Evolutionary conservation across 2,113 vertebrate species (phyloP), one percentile per base, ranked within the genome.

Genomic region (Toxotes jaculatrix): DNA sequence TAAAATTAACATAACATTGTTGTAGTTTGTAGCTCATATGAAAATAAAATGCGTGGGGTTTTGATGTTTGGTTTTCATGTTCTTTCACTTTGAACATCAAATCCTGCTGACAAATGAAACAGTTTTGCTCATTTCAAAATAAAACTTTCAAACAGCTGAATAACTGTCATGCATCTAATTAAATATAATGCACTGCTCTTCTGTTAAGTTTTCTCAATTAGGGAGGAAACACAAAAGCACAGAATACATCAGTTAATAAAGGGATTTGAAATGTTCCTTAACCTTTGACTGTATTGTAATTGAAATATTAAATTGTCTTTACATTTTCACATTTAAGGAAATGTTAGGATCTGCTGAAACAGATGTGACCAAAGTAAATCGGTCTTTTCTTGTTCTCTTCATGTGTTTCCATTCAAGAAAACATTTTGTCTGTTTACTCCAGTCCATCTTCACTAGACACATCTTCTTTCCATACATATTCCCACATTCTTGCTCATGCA

Each of bases 61-160:
- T 70, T 82, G 71, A 87, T 70, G 32, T 45, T 17, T 53, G n/a
- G n/a, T 55, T 80, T 84, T 88, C 60, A 82, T 74, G 34, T 86
- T 67, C 5, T 14, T 14, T 72, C n/a, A 49, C 4, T 72, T 73
- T 81, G 60, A 86, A 83, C 65, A 83, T 84, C 1, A 80, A 66
- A 74, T 45, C 12, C 60, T 67, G 36, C 42, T 77, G n/a, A 66
- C 40, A 73, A 76, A 51, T 4, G n/a, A 53, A 81, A 51, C 5
- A 53, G 5, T 53, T 64, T 43, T 69, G 19, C 43, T 82, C 38
- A 77, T 67, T 79, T 81, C 45, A 77, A 71, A 75, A 62, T 70
- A 36, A 63, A 79, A 74, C 53, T 72, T 51, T 51, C 53, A 66
- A 76, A 62, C 23, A 75, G 27, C 55, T 31, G 36, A 40, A 19